phyloP scores from a whole-genome alignment of 2,113 vertebrate genomes.

The Oreochromis tanganicae region DNA sequence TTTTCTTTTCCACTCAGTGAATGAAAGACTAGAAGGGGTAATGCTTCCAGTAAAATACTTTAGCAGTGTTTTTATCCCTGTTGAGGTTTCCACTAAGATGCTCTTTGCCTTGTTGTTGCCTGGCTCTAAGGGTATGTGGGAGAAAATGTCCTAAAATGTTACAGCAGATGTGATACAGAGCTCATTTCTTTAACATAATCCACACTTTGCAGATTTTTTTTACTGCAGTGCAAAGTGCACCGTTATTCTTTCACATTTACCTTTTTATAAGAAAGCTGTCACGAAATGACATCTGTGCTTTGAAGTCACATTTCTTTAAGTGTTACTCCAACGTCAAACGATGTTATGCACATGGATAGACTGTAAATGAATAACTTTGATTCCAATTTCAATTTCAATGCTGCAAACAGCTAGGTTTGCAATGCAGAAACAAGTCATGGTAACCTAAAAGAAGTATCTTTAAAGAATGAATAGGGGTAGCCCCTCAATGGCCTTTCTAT shows the following conservation, averaged over 20 bases:
- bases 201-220: conserved; percentile 8
- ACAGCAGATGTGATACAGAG: conserved; percentile 39
- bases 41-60: background rate
- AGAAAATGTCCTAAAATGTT: background rate
- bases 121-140: background rate
- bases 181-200: conserved; percentile 23
- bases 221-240: background rate
- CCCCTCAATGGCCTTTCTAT: conserved; percentile 31
- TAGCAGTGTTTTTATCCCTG: background rate
- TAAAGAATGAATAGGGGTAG: conserved; percentile 25
- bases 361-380: background rate
- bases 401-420: background rate
- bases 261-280: background rate
- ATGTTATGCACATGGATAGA: background rate
- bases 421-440: background rate
- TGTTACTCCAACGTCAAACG: conserved; percentile 6
- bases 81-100: conserved; percentile 11
- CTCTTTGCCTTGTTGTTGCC: background rate
- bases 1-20: background rate
- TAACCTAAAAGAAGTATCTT: background rate
- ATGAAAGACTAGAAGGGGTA: background rate
- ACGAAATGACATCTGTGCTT: conserved; percentile 4
- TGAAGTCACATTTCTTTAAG: background rate
- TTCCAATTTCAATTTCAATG: background rate
- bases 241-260: conserved; percentile 12